phyloP scores from a whole-genome alignment of 2,113 vertebrate genomes.

The Hippocampus guttulatus region DNA sequence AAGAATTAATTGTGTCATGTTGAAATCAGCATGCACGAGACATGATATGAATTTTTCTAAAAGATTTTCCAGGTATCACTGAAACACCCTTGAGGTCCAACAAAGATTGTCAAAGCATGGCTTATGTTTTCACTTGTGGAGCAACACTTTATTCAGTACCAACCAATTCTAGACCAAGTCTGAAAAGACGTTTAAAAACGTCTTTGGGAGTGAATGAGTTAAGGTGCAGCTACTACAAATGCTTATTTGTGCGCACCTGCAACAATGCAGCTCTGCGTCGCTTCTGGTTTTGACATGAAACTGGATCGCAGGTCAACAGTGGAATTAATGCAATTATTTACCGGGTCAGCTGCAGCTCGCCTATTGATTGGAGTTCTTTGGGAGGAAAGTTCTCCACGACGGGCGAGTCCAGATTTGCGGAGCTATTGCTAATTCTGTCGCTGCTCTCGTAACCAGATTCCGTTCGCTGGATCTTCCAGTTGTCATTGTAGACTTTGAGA shows the following conservation, averaged over 20 bases:
- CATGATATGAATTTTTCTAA: neutral
- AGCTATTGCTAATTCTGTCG: slow-evolving; percentile 85
- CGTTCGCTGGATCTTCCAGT: slow-evolving; percentile 86
- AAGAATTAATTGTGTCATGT: neutral
- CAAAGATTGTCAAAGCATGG: too few species aligned
- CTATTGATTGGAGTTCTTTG: slow-evolving; percentile 65
- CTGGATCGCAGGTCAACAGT: neutral
- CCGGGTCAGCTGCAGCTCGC: slow-evolving; percentile 74
- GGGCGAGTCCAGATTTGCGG: slow-evolving; percentile 81
- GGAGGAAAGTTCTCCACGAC: slow-evolving; percentile 69
- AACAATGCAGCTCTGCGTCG: neutral
- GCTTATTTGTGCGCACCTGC: too few species aligned
- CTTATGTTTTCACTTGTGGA: too few species aligned
- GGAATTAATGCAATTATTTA: slow-evolving; percentile 46
- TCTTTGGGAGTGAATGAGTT: too few species aligned
- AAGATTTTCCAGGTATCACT: too few species aligned
- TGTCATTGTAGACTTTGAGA: slow-evolving; percentile 71
- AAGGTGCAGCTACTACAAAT: too few species aligned
- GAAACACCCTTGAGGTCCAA: too few species aligned
- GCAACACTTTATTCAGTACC: too few species aligned
- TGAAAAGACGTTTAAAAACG: too few species aligned
- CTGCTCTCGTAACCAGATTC: slow-evolving; percentile 95
- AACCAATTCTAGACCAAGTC: too few species aligned
- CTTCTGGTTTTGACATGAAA: neutral
- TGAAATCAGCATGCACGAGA: neutral